phyloP scores from a whole-genome alignment of 1,140 invertebrate genomes.

The Plutomurus gul region DNA sequence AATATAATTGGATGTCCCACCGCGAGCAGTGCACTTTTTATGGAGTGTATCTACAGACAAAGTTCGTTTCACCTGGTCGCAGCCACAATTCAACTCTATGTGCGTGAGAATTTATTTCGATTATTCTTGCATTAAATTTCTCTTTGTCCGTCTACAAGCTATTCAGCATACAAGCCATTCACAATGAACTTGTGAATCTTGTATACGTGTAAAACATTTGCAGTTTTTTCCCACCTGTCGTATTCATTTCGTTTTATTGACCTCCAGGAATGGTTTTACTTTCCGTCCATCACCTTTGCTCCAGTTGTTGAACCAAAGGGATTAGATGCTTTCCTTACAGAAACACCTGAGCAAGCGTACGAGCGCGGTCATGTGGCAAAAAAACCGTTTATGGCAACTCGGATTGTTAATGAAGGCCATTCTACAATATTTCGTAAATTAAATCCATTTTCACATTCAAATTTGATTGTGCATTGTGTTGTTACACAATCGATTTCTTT shows the following conservation, averaged over 20 bases:
- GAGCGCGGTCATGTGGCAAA: neutral
- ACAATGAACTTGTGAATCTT: too few relatives aligned
- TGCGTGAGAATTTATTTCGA: neutral
- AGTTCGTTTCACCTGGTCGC: conserved; percentile 30
- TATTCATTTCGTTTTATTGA: neutral
- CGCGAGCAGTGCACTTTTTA: neutral
- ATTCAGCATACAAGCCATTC: neutral
- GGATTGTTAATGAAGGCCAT: conserved; percentile 26
- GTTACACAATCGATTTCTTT: too few relatives aligned
- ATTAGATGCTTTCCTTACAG: conserved; percentile 27
- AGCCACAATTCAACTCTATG: conserved; percentile 29
- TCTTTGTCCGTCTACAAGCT: neutral
- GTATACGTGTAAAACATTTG: too few relatives aligned
- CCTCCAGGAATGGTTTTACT: conserved; percentile 10
- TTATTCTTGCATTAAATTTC: too few relatives aligned
- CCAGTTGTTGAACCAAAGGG: conserved; percentile 36
- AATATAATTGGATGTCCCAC: conserved; percentile 26
- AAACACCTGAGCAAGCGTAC: conserved; percentile 40
- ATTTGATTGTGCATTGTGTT: too few relatives aligned
- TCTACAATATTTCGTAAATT: neutral
- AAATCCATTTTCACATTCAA: neutral
- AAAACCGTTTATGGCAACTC: conserved; percentile 27
- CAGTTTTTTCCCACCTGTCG: neutral
- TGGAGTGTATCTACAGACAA: conserved; percentile 11
- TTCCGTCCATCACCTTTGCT: conserved; percentile 17